A percentile compares a stretch with the other conserved stretches of the same genome.
Conservation (phyloP, 35 echinoderm and acorn worm species). For the Hemicentrotus pulcherrimus region DNA sequence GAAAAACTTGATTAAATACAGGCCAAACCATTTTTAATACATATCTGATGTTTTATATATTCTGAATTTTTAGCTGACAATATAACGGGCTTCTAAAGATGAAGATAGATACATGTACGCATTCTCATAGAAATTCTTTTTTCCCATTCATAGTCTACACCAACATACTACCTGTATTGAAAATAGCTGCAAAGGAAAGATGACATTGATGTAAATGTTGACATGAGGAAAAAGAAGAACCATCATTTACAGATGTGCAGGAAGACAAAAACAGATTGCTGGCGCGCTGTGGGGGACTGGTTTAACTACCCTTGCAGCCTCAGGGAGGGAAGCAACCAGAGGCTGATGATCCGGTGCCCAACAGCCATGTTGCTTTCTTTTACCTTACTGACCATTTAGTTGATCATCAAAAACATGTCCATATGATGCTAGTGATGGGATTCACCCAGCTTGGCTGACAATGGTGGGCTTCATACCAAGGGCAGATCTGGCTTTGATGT, state of each 20-base stretch:
- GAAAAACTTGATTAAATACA: background rate
- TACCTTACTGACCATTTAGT: background rate
- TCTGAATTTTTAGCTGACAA: background rate
- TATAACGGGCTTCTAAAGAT: background rate
- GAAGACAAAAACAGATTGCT: slow-evolving; percentile 48
- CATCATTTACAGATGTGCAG: slow-evolving; percentile 55
- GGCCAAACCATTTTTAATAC: background rate
- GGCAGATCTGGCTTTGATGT: slow-evolving; percentile 21
- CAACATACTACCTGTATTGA: slow-evolving; percentile 44
- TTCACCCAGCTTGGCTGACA: background rate
- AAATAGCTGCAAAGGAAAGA: slow-evolving; percentile 44
- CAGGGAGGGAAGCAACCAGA: slow-evolving; percentile 6
- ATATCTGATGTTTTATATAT: background rate
- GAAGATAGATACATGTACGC: background rate
- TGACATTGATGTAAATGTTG: slow-evolving; percentile 53
- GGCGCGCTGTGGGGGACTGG: slow-evolving; percentile 40
- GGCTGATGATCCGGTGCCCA: background rate
- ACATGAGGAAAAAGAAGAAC: slow-evolving; percentile 53
- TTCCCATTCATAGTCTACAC: background rate
- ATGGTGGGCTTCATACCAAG: background rate
- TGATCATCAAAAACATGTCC: slow-evolving; percentile 5
- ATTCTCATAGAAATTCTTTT: background rate
- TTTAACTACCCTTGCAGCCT: slow-evolving; percentile 39
- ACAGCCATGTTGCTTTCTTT: background rate
- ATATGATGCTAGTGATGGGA: background rate